Evolutionary conservation across 2,113 vertebrate species (phyloP), one percentile per base, ranked within the genome.

Genomic region (Solenodon paradoxus): DNA sequence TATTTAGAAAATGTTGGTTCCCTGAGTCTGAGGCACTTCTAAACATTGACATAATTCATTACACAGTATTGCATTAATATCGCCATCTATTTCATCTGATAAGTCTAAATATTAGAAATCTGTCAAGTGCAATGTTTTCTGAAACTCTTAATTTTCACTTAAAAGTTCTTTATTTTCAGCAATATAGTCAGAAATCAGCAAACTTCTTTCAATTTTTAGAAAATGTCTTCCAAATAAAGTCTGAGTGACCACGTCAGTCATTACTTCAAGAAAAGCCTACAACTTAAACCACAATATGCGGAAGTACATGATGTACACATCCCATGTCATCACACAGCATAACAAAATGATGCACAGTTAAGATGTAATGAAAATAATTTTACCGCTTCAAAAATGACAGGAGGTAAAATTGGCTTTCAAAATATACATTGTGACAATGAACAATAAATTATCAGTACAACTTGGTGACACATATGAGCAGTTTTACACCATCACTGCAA

Each of bases 61-160:
- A 71, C 6, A 86, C 4, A 64, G 7, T 66, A 15, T 32, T n/a
- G 63, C 38, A 94, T 63, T 92, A 90, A 66, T 53, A 90, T 38
- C 15, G 87, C 49, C n/a, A 87, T 3, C 40, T 66, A 66, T 13
- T 3, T 66, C 63, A 92, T 78, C 2, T n/a, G 49, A 15, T 72
- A 95, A 35, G 22, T 72, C 42, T 86, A 91, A 85, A 17, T 74
- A 86, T 64, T 35, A 93, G 32, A 88, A 82, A 95, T 75, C 24
- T 51, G 28, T 24, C 10, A 68, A 81, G 35, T 0, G 69, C 20
- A 87, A 72, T n/a, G 59, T 74, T 95, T 69, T 88, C 71, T 87
- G 84, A 96, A 83, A 90, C 88, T 93, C 49, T n/a, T 74, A 91
- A 83, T 57, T 90, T 95, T 77, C n/a, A 94, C 9, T 61, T 57